A percentile compares a stretch with the other conserved stretches of the same genome.
Conservation (phyloP, 2,797 vertebrate genomes). For the Lindbergichthys nudifrons region DNA sequence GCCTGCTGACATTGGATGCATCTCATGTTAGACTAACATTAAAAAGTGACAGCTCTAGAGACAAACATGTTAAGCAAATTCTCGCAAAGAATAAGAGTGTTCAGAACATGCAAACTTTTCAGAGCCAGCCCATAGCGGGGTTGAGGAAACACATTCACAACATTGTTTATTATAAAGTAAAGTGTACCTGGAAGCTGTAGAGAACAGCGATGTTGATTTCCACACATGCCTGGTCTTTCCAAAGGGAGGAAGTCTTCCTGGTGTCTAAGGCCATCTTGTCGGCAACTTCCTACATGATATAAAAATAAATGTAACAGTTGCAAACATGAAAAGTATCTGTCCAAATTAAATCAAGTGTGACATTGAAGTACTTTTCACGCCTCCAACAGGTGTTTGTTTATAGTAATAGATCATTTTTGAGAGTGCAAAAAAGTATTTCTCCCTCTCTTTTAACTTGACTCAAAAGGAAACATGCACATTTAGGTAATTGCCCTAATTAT, state of each 20-base stretch:
- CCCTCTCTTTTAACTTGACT: no score
- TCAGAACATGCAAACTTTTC: neutral
- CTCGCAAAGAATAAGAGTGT: neutral
- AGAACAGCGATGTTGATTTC: slow-evolving; percentile 98
- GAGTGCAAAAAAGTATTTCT: neutral
- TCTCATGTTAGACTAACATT: neutral
- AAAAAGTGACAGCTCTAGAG: neutral
- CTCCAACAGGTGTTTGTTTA: neutral
- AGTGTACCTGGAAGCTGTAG: slow-evolving; percentile 91
- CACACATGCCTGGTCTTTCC: slow-evolving; percentile 98
- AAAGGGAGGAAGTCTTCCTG: slow-evolving; percentile 95
- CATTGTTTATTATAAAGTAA: neutral
- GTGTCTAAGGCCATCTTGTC: slow-evolving; percentile 95
- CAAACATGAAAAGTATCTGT: neutral
- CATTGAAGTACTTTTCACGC: neutral
- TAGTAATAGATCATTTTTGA: neutral
- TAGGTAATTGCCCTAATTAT: no score
- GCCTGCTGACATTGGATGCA: neutral
- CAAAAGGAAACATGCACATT: no score
- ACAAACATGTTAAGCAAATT: neutral
- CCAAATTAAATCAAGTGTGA: neutral
- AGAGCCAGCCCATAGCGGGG: neutral
- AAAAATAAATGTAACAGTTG: neutral
- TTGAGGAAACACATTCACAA: neutral
- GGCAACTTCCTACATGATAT: slow-evolving; percentile 90